A percentile compares a stretch with the other conserved stretches of the same genome.
Evolutionary conservation across 2,888 invertebrate species (phyloP).

Genomic region (Eupithecia abbreviata): DNA sequence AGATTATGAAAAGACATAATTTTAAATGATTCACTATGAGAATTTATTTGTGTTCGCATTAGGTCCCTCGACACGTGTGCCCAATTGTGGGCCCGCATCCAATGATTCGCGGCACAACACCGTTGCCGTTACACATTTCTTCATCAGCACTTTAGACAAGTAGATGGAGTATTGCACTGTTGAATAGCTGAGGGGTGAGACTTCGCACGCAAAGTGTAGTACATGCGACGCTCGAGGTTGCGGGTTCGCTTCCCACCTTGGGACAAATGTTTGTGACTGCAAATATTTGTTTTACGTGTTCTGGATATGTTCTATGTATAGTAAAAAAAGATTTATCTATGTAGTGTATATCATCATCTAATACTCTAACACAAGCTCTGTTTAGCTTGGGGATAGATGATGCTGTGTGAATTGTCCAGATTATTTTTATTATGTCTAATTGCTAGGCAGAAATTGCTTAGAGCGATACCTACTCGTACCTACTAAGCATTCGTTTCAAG

Average conservation of each 20-base stretch:
- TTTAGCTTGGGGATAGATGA: no score
- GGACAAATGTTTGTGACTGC: no score
- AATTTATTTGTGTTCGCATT: constrained; percentile 76
- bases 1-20: constrained; percentile 39
- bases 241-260: no score
- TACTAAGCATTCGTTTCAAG: no score
- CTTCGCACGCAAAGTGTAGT: neutral
- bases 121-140: constrained; percentile 68
- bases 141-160: constrained; percentile 43
- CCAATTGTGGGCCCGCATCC: constrained; percentile 80
- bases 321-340: no score
- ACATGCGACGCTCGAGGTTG: no score
- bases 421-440: neutral
- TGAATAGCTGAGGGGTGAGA: neutral
- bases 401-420: no score
- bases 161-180: neutral
- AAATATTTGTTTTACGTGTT: no score
- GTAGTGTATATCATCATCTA: no score
- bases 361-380: no score
- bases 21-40: constrained; percentile 68
- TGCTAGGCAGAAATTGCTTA: neutral
- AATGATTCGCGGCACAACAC: constrained; percentile 75
- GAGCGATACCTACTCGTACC: neutral
- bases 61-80: constrained; percentile 75
- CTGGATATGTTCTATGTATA: no score